Evolutionary conservation across 2,797 vertebrate species (phyloP).

Genomic region (Falco concolor): DNA sequence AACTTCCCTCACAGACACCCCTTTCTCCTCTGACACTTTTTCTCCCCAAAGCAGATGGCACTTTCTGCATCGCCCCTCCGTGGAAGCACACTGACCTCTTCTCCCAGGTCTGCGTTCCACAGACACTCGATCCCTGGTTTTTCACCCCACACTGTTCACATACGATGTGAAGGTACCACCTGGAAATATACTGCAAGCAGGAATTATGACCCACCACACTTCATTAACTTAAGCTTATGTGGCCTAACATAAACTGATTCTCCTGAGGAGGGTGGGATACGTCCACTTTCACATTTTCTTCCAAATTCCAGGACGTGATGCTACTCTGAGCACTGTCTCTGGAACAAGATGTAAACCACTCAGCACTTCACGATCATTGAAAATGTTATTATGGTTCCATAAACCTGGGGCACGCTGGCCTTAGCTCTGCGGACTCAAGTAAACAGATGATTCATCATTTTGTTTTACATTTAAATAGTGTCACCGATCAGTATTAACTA

Average conservation of each 20-base stretch:
- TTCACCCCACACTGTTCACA: background rate
- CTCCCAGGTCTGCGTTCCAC: background rate
- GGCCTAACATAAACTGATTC: background rate
- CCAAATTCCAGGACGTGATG: background rate
- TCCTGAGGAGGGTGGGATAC: accelerated
- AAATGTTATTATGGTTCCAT: background rate
- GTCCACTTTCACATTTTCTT: background rate
- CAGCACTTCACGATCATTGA: background rate
- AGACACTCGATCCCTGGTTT: background rate
- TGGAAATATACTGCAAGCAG: background rate
- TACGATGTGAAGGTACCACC: background rate
- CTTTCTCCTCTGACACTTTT: background rate
- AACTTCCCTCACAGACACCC: background rate
- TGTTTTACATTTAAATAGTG: background rate
- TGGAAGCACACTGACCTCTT: background rate
- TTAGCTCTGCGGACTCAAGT: background rate
- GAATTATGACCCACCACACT: background rate
- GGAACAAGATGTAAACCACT: background rate
- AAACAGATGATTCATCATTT: background rate
- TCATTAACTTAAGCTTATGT: background rate
- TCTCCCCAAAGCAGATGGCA: background rate
- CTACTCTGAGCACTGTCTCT: background rate
- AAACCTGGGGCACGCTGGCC: background rate
- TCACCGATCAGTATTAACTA: background rate
- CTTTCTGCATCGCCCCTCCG: background rate